Base-by-base conservation (phyloP, 2,888 invertebrate species). In the Mimas tiliae region DNA sequence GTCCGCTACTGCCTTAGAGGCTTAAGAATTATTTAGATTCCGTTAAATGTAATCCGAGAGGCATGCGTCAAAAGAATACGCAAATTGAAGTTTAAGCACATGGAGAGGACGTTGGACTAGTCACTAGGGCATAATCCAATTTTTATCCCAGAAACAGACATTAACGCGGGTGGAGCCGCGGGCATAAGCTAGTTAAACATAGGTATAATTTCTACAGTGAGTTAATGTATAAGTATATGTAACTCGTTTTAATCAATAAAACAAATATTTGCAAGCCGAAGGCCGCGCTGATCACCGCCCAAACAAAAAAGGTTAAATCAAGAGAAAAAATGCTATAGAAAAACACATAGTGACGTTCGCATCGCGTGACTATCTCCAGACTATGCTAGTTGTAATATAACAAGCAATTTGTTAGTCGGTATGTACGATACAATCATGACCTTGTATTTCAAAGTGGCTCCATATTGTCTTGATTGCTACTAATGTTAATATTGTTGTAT, bases 301-400 rank as follows among this genome's bases (percentile, higher is more conserved):
- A 50, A 9, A 19, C 19, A 19, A 50, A 45, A 50, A 50, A 9
- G 11, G 16, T 7, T 16, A 48, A 16, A 48, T 16, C 50, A 50
- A 50, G 7, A 19, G 48, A n/a, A 47, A 48, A 50, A 50, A 50
- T 9, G 16, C 6, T 16, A 7, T 50, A 50, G 6, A 42, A 58
- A 58, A 42, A 42, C 7, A 19, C 12, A 12, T 42, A 58, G 12
- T 21, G 16, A n/a, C 11, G 34, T 6, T 16, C n/a, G 19, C 58
- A 58, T 58, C 58, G 58, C 58, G 58, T 58, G 58, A 58, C 58
- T 58, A 42, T 58, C 58, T 19, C 38, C 58, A 16, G 58, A 21
- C 12, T 11, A 19, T 45, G 14, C 45, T 14, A 45, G 45, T 45
- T 42, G n/a, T 48, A 4, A 52, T 14, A 52, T 19, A 42, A 58